phyloP scores from a whole-genome alignment of 2,113 vertebrate species.

The Nyctereutes procyonoides region DNA sequence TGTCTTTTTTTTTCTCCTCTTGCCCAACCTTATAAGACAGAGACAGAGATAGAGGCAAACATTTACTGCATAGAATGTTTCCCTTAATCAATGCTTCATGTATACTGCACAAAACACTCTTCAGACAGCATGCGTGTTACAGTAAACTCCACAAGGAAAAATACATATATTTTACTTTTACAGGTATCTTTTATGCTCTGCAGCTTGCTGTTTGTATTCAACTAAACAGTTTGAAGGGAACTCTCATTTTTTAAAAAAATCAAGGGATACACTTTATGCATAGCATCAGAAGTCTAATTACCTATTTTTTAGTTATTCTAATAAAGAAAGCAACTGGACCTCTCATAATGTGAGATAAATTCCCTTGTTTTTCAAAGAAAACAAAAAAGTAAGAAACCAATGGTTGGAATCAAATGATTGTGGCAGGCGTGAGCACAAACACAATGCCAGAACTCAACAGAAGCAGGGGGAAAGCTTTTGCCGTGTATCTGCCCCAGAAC shows the following conservation, averaged over 20 bases:
- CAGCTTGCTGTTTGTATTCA: not conserved
- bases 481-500: not conserved
- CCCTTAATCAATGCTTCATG: not conserved
- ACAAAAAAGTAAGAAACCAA: not conserved
- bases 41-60: not conserved
- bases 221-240: not conserved
- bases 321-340: not conserved
- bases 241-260: not conserved
- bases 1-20: not conserved
- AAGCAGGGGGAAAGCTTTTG: not conserved
- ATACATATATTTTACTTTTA: not conserved
- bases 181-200: not conserved
- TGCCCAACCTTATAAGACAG: not conserved
- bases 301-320: not conserved
- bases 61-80: not conserved
- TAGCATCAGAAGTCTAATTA: not conserved
- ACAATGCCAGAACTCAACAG: not conserved
- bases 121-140: not conserved
- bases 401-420: not conserved
- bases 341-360: not conserved
- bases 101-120: not conserved
- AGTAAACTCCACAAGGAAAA: not conserved
- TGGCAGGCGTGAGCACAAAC: not conserved
- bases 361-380: not conserved
- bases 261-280: not conserved